Evolutionary conservation across 2,888 invertebrate species (phyloP).

Genomic region (Dorcus parallelipipedus): DNA sequence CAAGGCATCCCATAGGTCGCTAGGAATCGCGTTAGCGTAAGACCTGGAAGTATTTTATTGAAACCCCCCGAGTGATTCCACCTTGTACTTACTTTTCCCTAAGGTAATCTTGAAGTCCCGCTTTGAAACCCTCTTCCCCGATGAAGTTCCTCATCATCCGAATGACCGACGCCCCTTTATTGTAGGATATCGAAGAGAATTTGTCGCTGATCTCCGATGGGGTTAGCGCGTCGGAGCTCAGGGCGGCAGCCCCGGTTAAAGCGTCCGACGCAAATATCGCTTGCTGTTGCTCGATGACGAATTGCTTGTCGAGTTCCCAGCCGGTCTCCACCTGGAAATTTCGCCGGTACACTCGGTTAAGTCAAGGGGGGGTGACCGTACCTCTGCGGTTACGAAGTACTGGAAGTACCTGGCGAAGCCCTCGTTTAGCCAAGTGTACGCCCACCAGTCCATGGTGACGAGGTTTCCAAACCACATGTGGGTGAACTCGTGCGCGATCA

Average conservation of each 20-base stretch:
- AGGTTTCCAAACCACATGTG: constrained; percentile 83
- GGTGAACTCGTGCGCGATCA: constrained; percentile 73
- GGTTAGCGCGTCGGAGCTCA: constrained; percentile 56
- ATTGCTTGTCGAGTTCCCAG: constrained; percentile 67
- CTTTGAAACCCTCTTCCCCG: constrained; percentile 52
- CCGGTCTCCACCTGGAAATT: constrained; percentile 55
- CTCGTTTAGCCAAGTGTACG: constrained; percentile 70
- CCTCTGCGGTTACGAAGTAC: constrained; percentile 60
- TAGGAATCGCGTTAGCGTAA: constrained; percentile 47
- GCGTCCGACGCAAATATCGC: constrained; percentile 60
- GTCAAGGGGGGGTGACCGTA: constrained; percentile 32
- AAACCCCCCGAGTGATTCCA: not conserved
- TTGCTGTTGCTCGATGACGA: constrained; percentile 68
- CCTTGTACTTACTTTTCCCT: constrained; percentile 47
- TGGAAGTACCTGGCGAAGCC: constrained; percentile 74
- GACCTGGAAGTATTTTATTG: not conserved
- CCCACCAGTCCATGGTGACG: constrained; percentile 75
- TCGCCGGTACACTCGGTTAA: too few species aligned
- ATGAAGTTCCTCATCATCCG: constrained; percentile 67
- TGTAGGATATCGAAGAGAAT: constrained; percentile 67
- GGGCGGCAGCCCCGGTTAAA: constrained; percentile 55
- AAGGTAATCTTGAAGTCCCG: constrained; percentile 58
- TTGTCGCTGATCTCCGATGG: constrained; percentile 58
- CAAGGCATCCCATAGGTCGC: constrained; percentile 52
- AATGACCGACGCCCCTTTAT: constrained; percentile 59